Evolutionary conservation across 2,797 vertebrate species (phyloP).

Genomic region (Xenopus petersii): DNA sequence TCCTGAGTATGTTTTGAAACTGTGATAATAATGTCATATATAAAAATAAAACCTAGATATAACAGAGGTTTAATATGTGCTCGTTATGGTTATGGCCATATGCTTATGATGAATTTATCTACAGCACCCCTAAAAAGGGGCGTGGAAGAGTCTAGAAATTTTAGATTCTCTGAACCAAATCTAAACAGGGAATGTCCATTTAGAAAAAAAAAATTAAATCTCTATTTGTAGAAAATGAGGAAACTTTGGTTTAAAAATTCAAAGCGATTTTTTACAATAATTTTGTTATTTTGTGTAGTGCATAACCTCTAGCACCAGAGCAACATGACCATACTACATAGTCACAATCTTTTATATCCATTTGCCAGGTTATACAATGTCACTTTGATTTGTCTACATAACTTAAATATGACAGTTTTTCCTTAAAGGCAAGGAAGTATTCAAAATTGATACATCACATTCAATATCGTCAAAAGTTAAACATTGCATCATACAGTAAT

Average conservation of each 20-base stretch:
- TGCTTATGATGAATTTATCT: constrained; percentile 48
- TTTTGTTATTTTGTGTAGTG: constrained; percentile 63
- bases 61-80: constrained; percentile 80
- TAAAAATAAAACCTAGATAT: constrained; percentile 64
- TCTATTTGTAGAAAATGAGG: constrained; percentile 64
- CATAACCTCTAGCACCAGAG: constrained; percentile 30
- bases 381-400: constrained; percentile 93
- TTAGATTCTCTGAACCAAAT: constrained; percentile 64
- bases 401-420: constrained; percentile 78
- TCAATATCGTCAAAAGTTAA: constrained; percentile 88
- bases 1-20: constrained; percentile 93
- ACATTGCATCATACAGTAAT: constrained; percentile 60
- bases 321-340: background rate
- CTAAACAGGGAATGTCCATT: constrained; percentile 74
- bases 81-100: constrained; percentile 69
- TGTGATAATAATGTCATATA: constrained; percentile 79
- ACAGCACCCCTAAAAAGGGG: constrained; percentile 15
- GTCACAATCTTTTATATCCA: constrained; percentile 53
- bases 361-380: constrained; percentile 73
- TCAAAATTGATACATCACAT: constrained; percentile 84
- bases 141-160: constrained; percentile 50
- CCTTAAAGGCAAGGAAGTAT: constrained; percentile 77
- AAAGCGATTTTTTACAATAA: constrained; percentile 64
- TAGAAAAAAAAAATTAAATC: constrained; percentile 51
- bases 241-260: constrained; percentile 80